Conservation (phyloP, 2,888 invertebrate genomes). For the Trachelus tabidus region DNA sequence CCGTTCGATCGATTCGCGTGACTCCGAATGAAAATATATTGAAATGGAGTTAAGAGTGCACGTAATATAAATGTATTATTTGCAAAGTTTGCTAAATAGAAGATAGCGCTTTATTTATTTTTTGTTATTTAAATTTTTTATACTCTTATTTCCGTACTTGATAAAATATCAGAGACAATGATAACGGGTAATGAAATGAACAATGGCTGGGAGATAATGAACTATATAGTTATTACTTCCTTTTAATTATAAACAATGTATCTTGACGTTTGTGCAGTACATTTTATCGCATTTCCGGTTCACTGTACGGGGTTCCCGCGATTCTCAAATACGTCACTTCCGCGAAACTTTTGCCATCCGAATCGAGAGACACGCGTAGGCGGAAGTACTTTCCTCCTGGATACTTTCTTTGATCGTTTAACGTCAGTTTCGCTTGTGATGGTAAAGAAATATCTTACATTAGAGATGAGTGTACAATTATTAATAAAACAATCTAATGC, state of each 20-base stretch:
- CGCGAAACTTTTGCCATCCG: not conserved
- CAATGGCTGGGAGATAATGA: not conserved
- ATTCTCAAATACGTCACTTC: not conserved
- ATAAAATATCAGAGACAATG: not conserved
- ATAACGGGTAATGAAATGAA: not conserved
- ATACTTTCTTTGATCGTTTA: not conserved
- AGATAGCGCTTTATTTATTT: not conserved
- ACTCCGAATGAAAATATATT: not conserved
- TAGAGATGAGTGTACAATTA: not conserved
- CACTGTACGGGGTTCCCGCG: not conserved
- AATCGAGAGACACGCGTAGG: not conserved
- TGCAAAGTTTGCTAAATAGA: not conserved
- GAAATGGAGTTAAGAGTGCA: not conserved
- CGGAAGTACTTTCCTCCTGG: not conserved
- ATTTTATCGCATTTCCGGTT: not conserved
- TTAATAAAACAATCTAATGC: not conserved
- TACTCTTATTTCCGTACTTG: not conserved
- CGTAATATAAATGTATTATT: not conserved
- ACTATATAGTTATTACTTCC: not conserved
- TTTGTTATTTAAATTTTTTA: not conserved
- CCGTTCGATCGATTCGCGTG: conserved; percentile 2
- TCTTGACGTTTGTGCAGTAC: not conserved
- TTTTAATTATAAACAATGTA: not conserved
- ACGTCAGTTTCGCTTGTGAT: not conserved
- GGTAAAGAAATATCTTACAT: not conserved